Percentiles rank a stretch among this genome's conserved stretches.
Evolutionary conservation across 2,797 vertebrate species (phyloP).

Genomic region (Poecilia velifera): DNA sequence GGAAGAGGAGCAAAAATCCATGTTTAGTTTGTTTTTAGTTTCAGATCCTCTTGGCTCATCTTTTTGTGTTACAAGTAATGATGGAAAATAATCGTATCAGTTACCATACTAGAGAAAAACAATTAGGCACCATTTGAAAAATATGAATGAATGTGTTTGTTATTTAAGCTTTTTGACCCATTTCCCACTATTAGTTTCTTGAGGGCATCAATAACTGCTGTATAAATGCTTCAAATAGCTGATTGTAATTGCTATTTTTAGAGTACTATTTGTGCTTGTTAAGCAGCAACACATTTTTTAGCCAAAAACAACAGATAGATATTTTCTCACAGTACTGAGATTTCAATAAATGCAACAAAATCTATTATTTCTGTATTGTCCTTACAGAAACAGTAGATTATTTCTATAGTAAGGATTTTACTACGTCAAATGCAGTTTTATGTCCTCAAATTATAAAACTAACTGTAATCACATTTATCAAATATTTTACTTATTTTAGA

Average conservation of each 20-base stretch:
- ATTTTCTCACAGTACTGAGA: not conserved
- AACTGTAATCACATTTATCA: not conserved
- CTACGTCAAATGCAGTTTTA: not conserved
- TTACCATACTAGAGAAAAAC: not conserved
- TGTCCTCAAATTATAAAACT: not conserved
- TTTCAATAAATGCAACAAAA: not conserved
- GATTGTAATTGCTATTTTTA: not conserved
- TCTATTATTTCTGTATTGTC: too few species aligned
- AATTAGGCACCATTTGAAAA: not conserved
- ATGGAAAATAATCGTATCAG: not conserved
- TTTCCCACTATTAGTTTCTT: not conserved
- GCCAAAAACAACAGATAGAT: not conserved
- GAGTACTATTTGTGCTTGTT: not conserved
- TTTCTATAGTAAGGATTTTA: not conserved
- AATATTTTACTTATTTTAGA: not conserved
- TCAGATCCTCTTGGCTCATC: not conserved
- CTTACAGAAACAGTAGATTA: too few species aligned
- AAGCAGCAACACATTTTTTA: not conserved
- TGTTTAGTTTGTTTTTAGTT: not conserved
- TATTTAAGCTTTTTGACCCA: not conserved
- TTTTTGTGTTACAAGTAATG: not conserved
- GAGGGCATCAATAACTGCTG: not conserved
- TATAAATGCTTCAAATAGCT: not conserved
- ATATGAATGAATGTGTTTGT: not conserved
- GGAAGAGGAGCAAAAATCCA: not conserved